A percentile compares a stretch with the other conserved stretches of the same genome.
These are phyloP conservation scores for Aplochiton taeniatus DNA, from an alignment of 2,797 vertebrate species.

Conservation along the genomic window DNA sequence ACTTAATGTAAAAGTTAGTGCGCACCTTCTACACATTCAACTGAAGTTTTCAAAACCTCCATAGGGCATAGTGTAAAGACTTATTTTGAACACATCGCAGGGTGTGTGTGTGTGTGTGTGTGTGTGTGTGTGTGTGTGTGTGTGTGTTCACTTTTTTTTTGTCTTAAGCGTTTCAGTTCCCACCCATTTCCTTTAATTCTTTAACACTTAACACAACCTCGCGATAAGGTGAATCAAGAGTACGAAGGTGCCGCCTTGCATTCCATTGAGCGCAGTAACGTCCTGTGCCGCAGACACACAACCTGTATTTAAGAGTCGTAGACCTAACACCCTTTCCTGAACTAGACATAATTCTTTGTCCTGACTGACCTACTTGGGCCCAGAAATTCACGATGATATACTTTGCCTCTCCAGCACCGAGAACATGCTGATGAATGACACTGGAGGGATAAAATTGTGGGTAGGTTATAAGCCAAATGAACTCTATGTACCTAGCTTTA, in stretches of 20 bases:
- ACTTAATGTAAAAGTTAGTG: neutral
- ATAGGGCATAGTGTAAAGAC: slow-evolving; percentile 2
- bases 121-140: neutral
- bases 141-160: slow-evolving; percentile 1
- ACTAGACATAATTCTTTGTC: too few relatives aligned
- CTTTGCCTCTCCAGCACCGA: too few relatives aligned
- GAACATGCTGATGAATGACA: neutral
- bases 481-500: slow-evolving; percentile 31
- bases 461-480: slow-evolving; percentile 13
- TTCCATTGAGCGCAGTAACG: slow-evolving; percentile 57
- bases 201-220: slow-evolving; percentile 46
- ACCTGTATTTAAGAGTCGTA: slow-evolving; percentile 32
- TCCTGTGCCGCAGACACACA: slow-evolving; percentile 50
- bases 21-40: slow-evolving; percentile 3
- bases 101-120: neutral
- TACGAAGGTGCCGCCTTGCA: slow-evolving; percentile 40
- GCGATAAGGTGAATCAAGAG: slow-evolving; percentile 34
- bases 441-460: neutral
- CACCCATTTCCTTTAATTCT: slow-evolving; percentile 76
- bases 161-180: slow-evolving; percentile 38
- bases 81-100: slow-evolving; percentile 16
- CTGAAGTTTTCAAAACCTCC: slow-evolving; percentile 9
- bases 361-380: neutral
- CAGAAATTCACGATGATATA: neutral
- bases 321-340: slow-evolving; percentile 2